phyloP scores from a whole-genome alignment of 2,113 vertebrate species.

The Ariopsis seemanni region DNA sequence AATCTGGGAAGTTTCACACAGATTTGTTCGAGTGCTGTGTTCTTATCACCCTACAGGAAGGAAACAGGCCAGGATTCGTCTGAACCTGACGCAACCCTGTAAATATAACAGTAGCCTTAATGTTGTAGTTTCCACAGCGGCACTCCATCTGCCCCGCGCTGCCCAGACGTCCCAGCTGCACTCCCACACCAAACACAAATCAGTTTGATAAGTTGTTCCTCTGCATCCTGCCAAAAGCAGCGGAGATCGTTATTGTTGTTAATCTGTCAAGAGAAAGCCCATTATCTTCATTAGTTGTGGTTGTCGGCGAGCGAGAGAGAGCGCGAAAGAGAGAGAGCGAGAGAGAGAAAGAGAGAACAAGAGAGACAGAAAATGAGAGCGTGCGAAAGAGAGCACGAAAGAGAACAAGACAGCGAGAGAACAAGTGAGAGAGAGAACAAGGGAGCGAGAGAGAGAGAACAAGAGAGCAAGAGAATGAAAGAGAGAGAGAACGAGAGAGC shows the following conservation, averaged over 20 bases:
- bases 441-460: too few species aligned
- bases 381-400: too few species aligned
- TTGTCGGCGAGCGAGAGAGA: slow-evolving; percentile 3
- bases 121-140: not conserved
- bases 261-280: slow-evolving; percentile 53
- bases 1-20: not conserved
- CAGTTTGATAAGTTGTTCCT: slow-evolving; percentile 15
- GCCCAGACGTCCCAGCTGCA: not conserved
- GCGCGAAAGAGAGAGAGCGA: not conserved
- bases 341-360: too few species aligned
- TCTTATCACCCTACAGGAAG: not conserved
- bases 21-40: not conserved
- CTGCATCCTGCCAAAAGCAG: slow-evolving; percentile 51
- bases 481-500: too few species aligned
- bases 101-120: not conserved
- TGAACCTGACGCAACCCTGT: not conserved
- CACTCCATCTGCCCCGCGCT: not conserved
- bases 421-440: too few species aligned
- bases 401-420: too few species aligned
- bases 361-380: too few species aligned
- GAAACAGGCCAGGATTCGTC: not conserved
- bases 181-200: slow-evolving; percentile 18
- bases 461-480: too few species aligned
- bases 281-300: slow-evolving; percentile 61
- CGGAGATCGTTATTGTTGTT: slow-evolving; percentile 58